Conservation (phyloP, 1,140 invertebrate species). For the Brachionus asplanchnoidis region DNA sequence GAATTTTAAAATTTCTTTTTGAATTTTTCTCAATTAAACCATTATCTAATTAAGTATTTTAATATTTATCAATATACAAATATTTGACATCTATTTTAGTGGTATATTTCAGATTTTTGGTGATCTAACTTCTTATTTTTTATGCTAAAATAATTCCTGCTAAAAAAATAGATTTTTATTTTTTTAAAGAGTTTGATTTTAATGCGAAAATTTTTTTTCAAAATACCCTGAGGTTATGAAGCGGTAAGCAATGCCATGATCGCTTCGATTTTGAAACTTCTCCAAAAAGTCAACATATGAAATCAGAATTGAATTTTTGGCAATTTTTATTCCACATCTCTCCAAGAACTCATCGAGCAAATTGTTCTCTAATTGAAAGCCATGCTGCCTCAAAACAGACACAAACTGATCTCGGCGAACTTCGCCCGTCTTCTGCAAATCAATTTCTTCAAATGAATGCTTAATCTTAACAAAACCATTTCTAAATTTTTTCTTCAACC, state of each 20-base stretch:
- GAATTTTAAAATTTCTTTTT: too few species aligned
- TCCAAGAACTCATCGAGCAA: conserved; percentile 53
- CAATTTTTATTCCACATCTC: conserved; percentile 49
- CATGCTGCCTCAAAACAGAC: conserved; percentile 48
- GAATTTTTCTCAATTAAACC: too few species aligned
- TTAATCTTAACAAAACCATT: conserved; percentile 54
- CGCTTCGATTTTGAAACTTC: conserved; percentile 55
- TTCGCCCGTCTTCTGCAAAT: conserved; percentile 49
- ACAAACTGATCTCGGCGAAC: conserved; percentile 45
- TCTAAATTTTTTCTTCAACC: conserved; percentile 56
- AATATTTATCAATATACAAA: too few species aligned
- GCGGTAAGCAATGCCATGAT: conserved; percentile 53
- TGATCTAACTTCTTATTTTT: too few species aligned
- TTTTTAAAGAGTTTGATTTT: too few species aligned
- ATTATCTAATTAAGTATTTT: too few species aligned
- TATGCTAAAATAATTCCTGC: too few species aligned
- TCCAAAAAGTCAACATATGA: conserved; percentile 50
- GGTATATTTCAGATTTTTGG: too few species aligned
- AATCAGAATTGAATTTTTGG: conserved; percentile 50
- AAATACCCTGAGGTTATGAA: conserved; percentile 47
- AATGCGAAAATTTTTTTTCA: too few species aligned
- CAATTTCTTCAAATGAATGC: conserved; percentile 52
- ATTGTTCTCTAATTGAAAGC: conserved; percentile 52
- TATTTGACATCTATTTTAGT: too few species aligned
- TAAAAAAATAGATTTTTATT: too few species aligned